Base-by-base conservation (phyloP, 2,113 vertebrate genomes). In the Grantiella picta region DNA sequence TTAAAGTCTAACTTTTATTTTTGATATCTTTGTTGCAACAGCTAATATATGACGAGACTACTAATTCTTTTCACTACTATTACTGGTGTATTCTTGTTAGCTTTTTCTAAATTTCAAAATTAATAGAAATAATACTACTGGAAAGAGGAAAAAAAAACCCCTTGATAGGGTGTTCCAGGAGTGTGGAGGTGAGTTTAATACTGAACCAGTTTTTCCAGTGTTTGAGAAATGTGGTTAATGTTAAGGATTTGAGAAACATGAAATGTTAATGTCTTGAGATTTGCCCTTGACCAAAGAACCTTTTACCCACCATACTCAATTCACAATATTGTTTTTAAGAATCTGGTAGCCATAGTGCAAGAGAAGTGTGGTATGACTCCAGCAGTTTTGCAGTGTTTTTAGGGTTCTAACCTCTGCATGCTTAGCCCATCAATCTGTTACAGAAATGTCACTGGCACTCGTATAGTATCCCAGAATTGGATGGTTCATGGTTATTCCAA, bases 241-340 rank as follows among this genome's bases (percentile, higher is more conserved):
- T 18, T 60, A 56, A 79, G n/a, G 31, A 47, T 91, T 90, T 89
- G 38, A 45, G 59, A 82, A 87, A 70, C 91, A 61, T 38, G 17
- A 70, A 54, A 28, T 42, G 50, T 38, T 29, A 75, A 47, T 36
- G 35, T 92, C 65, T 92, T 38, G 38, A 82, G 38, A 79, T 70
- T 80, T 88, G 56, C 13, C 38, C 59, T 76, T 92, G 45, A 59
- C 38, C 29, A 29, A 87, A 88, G 78, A 79, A 59, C 35, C 35
- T 52, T 36, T 8, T 44, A 44, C 20, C 7, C 20, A 6, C 54
- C 35, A 36, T 21, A 12, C 29, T 77, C 81, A 1, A 13, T 72
- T 91, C 68, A 60, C 73, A 56, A 2, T 56, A 33, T 49, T 57
- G n/a, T 36, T 28, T 82, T 91, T 75, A 24, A 61, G 25, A 49